phyloP scores from a whole-genome alignment of 1,140 invertebrate genomes.

The Contarinia nasturtii region DNA sequence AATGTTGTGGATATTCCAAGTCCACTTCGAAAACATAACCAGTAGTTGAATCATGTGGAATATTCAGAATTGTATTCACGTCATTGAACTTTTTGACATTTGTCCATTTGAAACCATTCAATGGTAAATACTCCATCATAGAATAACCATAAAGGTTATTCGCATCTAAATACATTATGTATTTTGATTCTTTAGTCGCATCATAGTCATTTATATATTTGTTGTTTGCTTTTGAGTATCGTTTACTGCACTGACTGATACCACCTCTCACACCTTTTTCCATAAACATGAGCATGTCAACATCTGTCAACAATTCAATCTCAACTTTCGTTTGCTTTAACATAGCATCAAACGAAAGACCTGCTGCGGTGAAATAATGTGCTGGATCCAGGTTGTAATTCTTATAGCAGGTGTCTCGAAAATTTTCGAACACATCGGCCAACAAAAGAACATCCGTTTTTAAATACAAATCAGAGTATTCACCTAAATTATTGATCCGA shows the following conservation, averaged over 20 bases:
- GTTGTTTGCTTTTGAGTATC: constrained; percentile 26
- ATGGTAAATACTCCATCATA: constrained; percentile 25
- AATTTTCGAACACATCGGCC: constrained; percentile 32
- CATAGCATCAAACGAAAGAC: too few relatives aligned
- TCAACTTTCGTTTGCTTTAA: constrained; percentile 19
- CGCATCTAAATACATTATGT: constrained; percentile 27
- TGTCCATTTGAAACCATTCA: constrained; percentile 26
- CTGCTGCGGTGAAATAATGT: constrained; percentile 18
- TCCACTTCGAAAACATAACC: constrained; percentile 33
- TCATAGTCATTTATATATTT: constrained; percentile 24
- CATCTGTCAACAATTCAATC: constrained; percentile 27
- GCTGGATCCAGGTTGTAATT: constrained; percentile 15
- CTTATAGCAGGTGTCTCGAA: constrained; percentile 14
- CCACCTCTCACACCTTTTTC: constrained; percentile 22
- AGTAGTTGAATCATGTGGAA: constrained; percentile 17
- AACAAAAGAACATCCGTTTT: too few relatives aligned
- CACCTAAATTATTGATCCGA: constrained; percentile 24
- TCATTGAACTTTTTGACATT: constrained; percentile 10
- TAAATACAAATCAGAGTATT: constrained; percentile 22
- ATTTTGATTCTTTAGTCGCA: constrained; percentile 12
- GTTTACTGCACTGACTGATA: constrained; percentile 17
- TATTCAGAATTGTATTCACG: constrained; percentile 6
- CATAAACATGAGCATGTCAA: constrained; percentile 24
- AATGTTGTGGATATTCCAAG: constrained; percentile 16
- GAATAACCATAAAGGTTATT: constrained; percentile 33